phyloP scores from a whole-genome alignment of 1,140 invertebrate genomes.

The Achatina immaculata region DNA sequence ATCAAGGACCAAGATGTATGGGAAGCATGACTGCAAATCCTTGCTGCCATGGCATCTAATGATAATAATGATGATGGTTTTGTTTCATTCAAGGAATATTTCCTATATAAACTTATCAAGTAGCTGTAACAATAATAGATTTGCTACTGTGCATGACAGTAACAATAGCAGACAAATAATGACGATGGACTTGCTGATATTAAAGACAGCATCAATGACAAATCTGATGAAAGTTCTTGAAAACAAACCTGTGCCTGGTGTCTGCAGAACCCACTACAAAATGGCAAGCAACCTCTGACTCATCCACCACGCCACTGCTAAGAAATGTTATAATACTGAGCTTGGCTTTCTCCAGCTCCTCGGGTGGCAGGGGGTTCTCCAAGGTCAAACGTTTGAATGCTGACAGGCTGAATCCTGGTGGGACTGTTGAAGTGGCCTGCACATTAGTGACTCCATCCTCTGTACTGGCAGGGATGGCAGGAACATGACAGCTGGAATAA shows the following conservation, averaged over 20 bases:
- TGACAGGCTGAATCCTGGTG: constrained; percentile 82
- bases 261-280: constrained; percentile 88
- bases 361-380: constrained; percentile 82
- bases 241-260: constrained; percentile 75
- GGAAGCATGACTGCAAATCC: too few relatives aligned
- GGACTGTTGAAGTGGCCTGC: constrained; percentile 34
- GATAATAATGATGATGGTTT: too few relatives aligned
- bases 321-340: constrained; percentile 87
- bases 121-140: too few relatives aligned
- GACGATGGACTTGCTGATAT: too few relatives aligned
- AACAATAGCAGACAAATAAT: too few relatives aligned
- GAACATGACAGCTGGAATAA: constrained; percentile 39
- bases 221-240: too few relatives aligned
- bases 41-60: too few relatives aligned
- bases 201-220: too few relatives aligned
- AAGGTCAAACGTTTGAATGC: constrained; percentile 85
- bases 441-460: constrained; percentile 23
- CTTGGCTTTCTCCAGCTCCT: constrained; percentile 86
- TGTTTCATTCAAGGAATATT: too few relatives aligned
- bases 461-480: not conserved
- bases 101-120: too few relatives aligned
- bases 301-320: constrained; percentile 81
- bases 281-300: constrained; percentile 82
- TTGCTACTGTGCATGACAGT: too few relatives aligned
- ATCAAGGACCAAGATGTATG: too few relatives aligned